phyloP scores from a whole-genome alignment of 2,113 vertebrate species.

The Rhinogobius similis region DNA sequence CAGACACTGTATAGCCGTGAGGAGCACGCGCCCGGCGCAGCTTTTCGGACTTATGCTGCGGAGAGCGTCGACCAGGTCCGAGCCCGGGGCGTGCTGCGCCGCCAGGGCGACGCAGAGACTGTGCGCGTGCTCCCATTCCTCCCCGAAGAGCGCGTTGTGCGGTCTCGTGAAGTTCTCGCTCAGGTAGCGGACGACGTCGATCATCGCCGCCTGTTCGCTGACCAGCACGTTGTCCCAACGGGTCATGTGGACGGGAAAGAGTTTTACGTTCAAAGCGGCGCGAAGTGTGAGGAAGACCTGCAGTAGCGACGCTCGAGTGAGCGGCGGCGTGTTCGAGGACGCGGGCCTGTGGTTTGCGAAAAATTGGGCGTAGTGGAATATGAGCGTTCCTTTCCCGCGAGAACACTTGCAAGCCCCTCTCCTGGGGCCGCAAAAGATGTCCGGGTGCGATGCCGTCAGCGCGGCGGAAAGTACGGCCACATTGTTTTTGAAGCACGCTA shows the following conservation, averaged over 20 bases:
- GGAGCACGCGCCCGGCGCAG: too few species aligned
- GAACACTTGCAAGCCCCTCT: background rate
- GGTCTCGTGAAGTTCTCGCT: background rate
- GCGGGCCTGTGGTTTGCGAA: background rate
- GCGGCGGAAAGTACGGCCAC: background rate
- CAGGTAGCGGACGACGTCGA: background rate
- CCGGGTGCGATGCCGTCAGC: background rate
- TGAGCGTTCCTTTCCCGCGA: background rate
- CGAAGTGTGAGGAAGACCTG: background rate
- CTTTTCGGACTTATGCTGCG: too few species aligned
- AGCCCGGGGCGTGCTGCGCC: too few species aligned
- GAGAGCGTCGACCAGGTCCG: too few species aligned
- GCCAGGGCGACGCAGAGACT: too few species aligned
- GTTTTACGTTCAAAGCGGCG: background rate
- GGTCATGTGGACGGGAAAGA: background rate
- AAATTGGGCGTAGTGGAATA: conserved; percentile 1
- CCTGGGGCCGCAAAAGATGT: background rate
- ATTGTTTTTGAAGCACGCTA: background rate
- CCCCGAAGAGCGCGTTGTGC: background rate
- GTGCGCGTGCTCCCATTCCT: too few species aligned
- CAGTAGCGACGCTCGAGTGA: background rate
- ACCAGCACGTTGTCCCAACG: background rate
- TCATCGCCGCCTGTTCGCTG: background rate
- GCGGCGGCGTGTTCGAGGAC: background rate
- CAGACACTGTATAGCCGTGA: too few species aligned